A percentile compares a stretch with the other conserved stretches of the same genome.
These are phyloP conservation scores for Podargus strigoides DNA, from an alignment of 2,797 vertebrate genomes.

Conservation along the genomic window DNA sequence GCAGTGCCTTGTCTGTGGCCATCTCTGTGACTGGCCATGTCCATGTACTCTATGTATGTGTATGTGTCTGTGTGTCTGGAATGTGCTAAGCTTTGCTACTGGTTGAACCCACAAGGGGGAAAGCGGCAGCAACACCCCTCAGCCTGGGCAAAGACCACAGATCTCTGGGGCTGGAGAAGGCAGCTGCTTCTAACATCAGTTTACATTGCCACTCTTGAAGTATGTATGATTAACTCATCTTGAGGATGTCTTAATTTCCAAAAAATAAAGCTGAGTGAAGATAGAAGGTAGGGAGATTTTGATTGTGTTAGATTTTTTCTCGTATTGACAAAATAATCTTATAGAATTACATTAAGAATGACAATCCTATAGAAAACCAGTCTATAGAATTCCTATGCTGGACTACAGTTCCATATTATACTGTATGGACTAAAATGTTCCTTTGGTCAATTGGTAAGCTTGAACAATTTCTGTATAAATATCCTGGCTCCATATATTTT, in stretches of 20 bases:
- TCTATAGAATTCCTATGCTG: background rate
- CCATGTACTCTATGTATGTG: background rate
- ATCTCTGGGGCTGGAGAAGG: background rate
- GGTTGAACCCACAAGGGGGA: background rate
- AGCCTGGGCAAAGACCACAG: background rate
- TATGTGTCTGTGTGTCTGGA: background rate
- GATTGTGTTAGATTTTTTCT: background rate
- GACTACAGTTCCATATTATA: background rate
- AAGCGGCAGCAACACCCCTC: background rate
- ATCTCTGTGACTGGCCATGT: accelerated
- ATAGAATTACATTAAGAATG: background rate
- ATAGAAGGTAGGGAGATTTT: background rate
- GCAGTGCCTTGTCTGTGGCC: accelerated
- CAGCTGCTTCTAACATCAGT: background rate
- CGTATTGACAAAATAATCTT: background rate
- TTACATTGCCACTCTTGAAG: background rate
- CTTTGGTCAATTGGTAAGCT: background rate
- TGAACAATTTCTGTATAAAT: background rate
- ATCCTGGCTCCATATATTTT: background rate
- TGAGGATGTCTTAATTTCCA: background rate
- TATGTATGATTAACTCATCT: background rate
- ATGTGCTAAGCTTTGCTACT: background rate
- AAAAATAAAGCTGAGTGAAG: background rate
- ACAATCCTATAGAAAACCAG: background rate
- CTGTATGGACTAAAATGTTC: background rate